These are phyloP conservation scores for Haliclystus octoradiatus DNA, from an alignment of 30 jellyfish, hydroid and myxozoan genomes.

Conservation along the genomic window DNA sequence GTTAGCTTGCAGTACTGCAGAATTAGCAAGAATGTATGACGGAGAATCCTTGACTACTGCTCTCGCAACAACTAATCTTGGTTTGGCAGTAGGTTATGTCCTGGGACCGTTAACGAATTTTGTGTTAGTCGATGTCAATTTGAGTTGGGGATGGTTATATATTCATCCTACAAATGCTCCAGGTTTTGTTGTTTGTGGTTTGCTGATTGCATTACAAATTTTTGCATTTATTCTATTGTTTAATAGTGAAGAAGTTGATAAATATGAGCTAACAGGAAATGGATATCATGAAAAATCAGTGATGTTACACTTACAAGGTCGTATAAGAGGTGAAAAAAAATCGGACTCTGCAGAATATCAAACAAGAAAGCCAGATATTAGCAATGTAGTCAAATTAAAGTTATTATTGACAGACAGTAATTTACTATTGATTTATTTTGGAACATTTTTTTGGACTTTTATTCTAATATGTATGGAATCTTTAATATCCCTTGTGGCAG, in stretches of 20 bases:
- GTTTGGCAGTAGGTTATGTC: neutral
- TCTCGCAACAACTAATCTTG: neutral
- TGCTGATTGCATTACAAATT: neutral
- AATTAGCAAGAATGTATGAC: neutral
- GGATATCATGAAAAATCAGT: neutral
- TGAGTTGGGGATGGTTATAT: neutral
- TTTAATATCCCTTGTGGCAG: neutral
- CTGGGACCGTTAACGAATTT: neutral
- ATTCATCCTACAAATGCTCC: neutral
- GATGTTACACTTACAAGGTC: too few relatives aligned
- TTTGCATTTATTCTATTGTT: too few relatives aligned
- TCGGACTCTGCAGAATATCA: neutral
- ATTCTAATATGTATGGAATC: neutral
- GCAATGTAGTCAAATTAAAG: neutral
- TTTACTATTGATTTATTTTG: neutral
- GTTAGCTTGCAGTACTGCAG: neutral
- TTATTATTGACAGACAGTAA: neutral
- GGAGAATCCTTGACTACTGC: neutral
- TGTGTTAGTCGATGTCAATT: neutral
- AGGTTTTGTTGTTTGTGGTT: neutral
- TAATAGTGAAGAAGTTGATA: neutral
- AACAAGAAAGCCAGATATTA: too few relatives aligned
- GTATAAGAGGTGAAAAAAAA: too few relatives aligned
- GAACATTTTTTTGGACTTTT: neutral
- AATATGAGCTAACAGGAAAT: neutral